Evolutionary conservation across 2,888 invertebrate genomes (phyloP).

Genomic region (Andrena haemorrhoa): DNA sequence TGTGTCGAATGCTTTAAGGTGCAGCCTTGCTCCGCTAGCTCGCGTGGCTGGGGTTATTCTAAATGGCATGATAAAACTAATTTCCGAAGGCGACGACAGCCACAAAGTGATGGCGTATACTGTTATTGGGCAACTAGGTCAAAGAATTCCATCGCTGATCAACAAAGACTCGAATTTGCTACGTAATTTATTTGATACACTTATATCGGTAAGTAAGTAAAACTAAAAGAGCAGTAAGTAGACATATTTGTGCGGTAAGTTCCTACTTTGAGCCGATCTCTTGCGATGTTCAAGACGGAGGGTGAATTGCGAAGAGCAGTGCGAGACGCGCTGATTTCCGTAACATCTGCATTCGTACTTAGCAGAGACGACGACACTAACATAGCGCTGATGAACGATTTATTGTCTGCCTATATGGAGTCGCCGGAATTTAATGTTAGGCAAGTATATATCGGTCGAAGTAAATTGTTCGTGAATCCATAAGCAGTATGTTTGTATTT

Average conservation of each 20-base stretch:
- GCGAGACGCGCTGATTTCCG: slow-evolving; percentile 80
- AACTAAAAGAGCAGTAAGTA: slow-evolving; percentile 6
- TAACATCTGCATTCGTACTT: slow-evolving; percentile 81
- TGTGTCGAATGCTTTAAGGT: slow-evolving; percentile 85
- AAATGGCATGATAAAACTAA: slow-evolving; percentile 90
- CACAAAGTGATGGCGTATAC: slow-evolving; percentile 90
- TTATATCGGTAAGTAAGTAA: slow-evolving; percentile 83
- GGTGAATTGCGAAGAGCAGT: slow-evolving; percentile 79
- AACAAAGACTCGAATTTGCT: slow-evolving; percentile 89
- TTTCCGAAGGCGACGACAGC: slow-evolving; percentile 88
- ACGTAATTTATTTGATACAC: slow-evolving; percentile 86
- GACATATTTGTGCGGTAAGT: background rate
- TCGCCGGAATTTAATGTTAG: slow-evolving; percentile 88
- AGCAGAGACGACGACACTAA: slow-evolving; percentile 79
- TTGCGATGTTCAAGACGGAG: slow-evolving; percentile 73
- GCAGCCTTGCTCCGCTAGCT: slow-evolving; percentile 87
- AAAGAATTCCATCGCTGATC: slow-evolving; percentile 88
- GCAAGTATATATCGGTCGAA: slow-evolving; percentile 60
- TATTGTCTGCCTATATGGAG: slow-evolving; percentile 91
- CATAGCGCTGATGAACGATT: slow-evolving; percentile 87
- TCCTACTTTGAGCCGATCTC: slow-evolving; percentile 6
- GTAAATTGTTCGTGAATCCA: background rate
- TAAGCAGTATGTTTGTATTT: slow-evolving; percentile 13
- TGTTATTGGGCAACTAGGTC: slow-evolving; percentile 90
- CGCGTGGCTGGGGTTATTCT: slow-evolving; percentile 91